These are phyloP conservation scores for Drosophila miranda DNA, from an alignment of 1,140 invertebrate species.

Conservation along the genomic window DNA sequence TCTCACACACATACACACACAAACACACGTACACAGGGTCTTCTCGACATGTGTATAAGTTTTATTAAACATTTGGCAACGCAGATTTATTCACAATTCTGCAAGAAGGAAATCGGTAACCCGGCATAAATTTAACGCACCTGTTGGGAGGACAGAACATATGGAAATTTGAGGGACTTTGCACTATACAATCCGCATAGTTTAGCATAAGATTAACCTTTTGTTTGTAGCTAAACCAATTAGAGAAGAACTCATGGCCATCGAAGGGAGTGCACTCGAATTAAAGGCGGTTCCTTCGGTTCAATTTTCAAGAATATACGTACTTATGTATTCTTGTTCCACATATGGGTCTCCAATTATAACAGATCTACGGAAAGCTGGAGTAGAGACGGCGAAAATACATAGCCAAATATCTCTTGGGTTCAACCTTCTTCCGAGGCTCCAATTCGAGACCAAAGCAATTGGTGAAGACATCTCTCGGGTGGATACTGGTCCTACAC, in stretches of 20 bases:
- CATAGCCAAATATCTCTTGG: too few species aligned
- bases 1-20: slow-evolving; percentile 1
- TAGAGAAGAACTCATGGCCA: too few species aligned
- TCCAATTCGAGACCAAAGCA: slow-evolving; percentile 9
- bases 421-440: background rate
- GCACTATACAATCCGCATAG: background rate
- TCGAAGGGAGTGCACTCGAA: too few species aligned
- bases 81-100: slow-evolving; percentile 58
- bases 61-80: slow-evolving; percentile 53
- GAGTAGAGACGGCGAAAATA: too few species aligned
- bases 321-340: too few species aligned
- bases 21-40: slow-evolving; percentile 2
- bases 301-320: too few species aligned
- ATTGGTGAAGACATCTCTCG: slow-evolving; percentile 14
- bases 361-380: too few species aligned
- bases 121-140: slow-evolving; percentile 57
- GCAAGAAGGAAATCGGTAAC: slow-evolving; percentile 26
- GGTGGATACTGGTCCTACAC: slow-evolving; percentile 1
- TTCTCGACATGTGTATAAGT: background rate
- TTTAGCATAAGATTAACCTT: background rate
- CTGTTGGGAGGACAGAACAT: slow-evolving; percentile 26
- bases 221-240: too few species aligned
- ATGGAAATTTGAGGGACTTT: slow-evolving; percentile 28
- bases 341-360: too few species aligned
- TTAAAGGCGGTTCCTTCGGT: too few species aligned